phyloP scores from a whole-genome alignment of 2,113 vertebrate genomes.

The Neolamprologus variostigma region DNA sequence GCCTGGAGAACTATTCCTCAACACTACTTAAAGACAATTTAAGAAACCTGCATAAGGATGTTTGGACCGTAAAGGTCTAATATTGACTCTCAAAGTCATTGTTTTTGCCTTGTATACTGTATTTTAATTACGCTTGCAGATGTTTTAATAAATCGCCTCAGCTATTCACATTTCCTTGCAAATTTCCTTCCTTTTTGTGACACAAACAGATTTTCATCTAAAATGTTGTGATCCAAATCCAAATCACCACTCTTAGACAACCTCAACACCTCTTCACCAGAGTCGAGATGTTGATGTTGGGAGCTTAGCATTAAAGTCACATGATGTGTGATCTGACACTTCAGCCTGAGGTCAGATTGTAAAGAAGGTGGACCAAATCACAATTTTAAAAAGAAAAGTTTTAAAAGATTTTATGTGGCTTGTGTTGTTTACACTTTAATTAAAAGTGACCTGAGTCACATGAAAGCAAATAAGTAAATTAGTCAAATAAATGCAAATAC shows the following conservation, averaged over 20 bases:
- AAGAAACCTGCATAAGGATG: not conserved
- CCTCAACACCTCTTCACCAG: not conserved
- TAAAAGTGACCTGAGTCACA: not conserved
- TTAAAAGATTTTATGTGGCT: not conserved
- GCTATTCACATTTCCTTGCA: not conserved
- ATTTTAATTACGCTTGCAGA: not conserved
- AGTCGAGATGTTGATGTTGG: not conserved
- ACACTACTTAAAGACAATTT: not conserved
- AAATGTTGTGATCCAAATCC: not conserved
- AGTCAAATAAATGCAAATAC: not conserved
- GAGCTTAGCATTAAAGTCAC: not conserved
- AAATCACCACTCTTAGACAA: not conserved
- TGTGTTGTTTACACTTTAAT: not conserved
- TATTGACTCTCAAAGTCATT: not conserved
- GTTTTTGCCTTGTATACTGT: not conserved
- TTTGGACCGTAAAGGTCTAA: not conserved
- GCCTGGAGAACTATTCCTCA: not conserved
- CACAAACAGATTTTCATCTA: not conserved
- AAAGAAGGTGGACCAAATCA: not conserved
- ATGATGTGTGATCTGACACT: not conserved
- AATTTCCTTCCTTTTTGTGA: not conserved
- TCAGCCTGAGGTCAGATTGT: not conserved
- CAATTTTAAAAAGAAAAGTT: rapidly evolving
- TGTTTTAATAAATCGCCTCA: not conserved
- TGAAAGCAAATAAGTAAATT: not conserved